These are phyloP conservation scores for Diprion similis DNA, from an alignment of 1,140 invertebrate species.

Conservation along the genomic window DNA sequence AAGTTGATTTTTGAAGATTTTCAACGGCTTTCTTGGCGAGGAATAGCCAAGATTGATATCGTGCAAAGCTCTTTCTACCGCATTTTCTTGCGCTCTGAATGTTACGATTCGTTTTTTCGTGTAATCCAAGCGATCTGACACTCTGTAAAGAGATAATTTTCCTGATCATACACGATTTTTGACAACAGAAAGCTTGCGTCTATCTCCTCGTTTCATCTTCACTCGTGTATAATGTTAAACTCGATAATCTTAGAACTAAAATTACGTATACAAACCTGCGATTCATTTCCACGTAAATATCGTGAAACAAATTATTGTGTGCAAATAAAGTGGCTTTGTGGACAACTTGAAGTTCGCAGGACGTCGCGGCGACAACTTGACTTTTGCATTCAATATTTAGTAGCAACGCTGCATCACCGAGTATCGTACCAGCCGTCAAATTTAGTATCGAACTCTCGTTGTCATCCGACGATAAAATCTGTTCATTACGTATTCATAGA, in stretches of 20 bases:
- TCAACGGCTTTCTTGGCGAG: neutral
- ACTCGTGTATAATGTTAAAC: neutral
- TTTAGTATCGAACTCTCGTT: neutral
- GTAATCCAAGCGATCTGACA: slow-evolving; percentile 4
- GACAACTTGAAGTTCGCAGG: slow-evolving; percentile 7
- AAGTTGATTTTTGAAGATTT: neutral
- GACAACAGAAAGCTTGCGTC: too few species aligned
- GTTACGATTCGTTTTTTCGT: neutral
- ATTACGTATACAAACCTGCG: neutral
- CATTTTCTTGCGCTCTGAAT: neutral
- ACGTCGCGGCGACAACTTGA: neutral
- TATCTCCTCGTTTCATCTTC: too few species aligned
- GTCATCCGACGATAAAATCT: neutral
- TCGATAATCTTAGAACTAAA: too few species aligned
- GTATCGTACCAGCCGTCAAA: neutral
- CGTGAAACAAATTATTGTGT: neutral
- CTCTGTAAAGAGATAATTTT: slow-evolving; percentile 4
- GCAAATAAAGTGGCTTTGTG: neutral
- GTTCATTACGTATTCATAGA: neutral
- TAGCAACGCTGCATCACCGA: neutral
- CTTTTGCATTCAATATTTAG: slow-evolving; percentile 2
- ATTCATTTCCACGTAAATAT: slow-evolving; percentile 8
- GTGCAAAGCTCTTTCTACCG: neutral
- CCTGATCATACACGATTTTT: neutral
- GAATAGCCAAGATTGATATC: neutral